Evolutionary conservation across 2,888 invertebrate genomes (phyloP), one percentile per base, ranked within the genome.

Genomic region (Phengaris arion): DNA sequence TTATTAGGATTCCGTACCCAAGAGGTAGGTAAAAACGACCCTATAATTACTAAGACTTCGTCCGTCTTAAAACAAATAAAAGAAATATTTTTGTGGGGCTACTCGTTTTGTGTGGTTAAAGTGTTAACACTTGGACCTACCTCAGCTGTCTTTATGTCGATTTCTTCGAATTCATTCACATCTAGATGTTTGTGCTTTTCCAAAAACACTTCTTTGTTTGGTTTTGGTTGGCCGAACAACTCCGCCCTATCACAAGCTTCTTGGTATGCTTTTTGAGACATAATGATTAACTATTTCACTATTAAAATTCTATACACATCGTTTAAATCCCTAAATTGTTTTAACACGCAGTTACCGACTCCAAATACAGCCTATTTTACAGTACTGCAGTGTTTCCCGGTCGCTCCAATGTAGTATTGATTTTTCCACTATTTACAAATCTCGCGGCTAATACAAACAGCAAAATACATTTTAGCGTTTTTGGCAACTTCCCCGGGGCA

Each of bases 171-270:
- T 79, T 94, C 94, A 51, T 92, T 93, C 72, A 95, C 93, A 78
- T 93, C 92, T 77, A 93, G 86, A 83, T 93, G 92, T 82, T 94
- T 94, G 80, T 94, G 91, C 83, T 94, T 94, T 80, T 91, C 93
- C 83, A 95, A 87, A 87, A 95, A 97, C 78, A 96, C 95, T 68
- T 95, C 95, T 84, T 94, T 94, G 80, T 94, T 94, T 0, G 97
- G 97, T 81, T 95, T 94, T 59, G 95, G 94, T 77, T 96, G 91
- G 0, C 97, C 97, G 79, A 97, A 94, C 74, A 97, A 89, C 85
- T 97, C 97, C 0, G 97, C 97, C 77, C 97, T 93, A 88, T 96
- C 96, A 83, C 97, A 96, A 77, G 96, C 97, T 85, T 96, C 95
- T 87, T 96, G 95, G 83, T 97, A 97, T 15, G 96, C 95, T 79